These are phyloP conservation scores for Microctonus brassicae DNA, from an alignment of 2,888 invertebrate genomes.

Conservation along the genomic window DNA sequence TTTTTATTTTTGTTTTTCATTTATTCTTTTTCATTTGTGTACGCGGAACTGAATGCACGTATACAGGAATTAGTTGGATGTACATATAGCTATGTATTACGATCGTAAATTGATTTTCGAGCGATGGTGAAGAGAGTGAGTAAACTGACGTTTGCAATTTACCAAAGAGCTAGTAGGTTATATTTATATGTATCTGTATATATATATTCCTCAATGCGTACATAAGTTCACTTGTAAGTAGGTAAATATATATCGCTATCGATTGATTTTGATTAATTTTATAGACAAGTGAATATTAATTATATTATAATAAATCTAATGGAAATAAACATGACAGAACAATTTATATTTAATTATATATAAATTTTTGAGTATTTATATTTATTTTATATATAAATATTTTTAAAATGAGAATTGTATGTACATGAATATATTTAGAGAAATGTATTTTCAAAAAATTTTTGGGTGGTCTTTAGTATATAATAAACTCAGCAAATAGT, in stretches of 20 bases:
- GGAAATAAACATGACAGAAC: too few species aligned
- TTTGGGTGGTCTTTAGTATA: slow-evolving; percentile 52
- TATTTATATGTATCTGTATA: slow-evolving; percentile 22
- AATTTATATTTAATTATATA: too few species aligned
- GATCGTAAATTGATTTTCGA: slow-evolving; percentile 59
- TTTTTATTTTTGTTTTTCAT: slow-evolving; percentile 11
- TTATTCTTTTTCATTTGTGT: slow-evolving; percentile 1
- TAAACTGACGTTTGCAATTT: slow-evolving; percentile 34
- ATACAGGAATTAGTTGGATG: slow-evolving; percentile 53
- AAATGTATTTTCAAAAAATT: slow-evolving; percentile 49
- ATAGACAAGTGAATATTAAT: too few species aligned
- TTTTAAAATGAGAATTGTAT: neutral
- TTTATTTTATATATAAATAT: neutral
- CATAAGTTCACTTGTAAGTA: too few species aligned
- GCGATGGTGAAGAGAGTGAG: slow-evolving; percentile 44
- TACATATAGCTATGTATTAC: slow-evolving; percentile 58
- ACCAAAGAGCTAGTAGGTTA: slow-evolving; percentile 32
- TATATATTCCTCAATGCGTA: too few species aligned
- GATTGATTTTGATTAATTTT: too few species aligned
- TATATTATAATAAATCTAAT: too few species aligned
- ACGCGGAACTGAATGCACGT: neutral
- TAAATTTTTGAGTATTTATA: neutral
- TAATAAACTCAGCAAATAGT: neutral
- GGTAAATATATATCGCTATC: too few species aligned
- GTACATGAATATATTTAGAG: slow-evolving; percentile 40